phyloP scores from a whole-genome alignment of 1,140 invertebrate genomes.

The Adoxophyes honmai region DNA sequence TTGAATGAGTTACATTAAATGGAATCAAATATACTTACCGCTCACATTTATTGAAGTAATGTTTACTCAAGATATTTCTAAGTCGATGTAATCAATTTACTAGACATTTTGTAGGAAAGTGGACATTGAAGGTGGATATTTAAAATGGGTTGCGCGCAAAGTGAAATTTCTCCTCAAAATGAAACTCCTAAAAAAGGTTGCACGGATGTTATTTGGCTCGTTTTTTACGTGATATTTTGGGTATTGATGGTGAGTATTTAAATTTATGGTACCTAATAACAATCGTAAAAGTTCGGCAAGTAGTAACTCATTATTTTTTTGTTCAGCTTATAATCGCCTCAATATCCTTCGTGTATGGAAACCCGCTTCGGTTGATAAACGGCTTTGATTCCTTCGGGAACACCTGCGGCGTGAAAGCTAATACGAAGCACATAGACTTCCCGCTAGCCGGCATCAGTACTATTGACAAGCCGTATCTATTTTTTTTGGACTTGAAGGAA shows the following conservation, averaged over 20 bases:
- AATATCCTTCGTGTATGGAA: conserved; percentile 93
- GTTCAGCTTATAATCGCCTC: conserved; percentile 89
- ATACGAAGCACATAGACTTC: conserved; percentile 85
- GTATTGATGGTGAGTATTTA: conserved; percentile 87
- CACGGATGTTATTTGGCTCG: conserved; percentile 92
- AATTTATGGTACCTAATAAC: conserved; percentile 3
- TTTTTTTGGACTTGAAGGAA: conserved; percentile 90
- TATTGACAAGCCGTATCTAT: conserved; percentile 87
- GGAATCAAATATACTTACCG: no score
- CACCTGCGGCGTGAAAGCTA: conserved; percentile 91
- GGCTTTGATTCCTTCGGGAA: conserved; percentile 98
- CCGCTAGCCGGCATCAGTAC: conserved; percentile 89
- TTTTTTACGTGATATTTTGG: conserved; percentile 91
- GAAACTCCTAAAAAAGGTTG: conserved; percentile 79
- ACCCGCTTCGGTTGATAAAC: conserved; percentile 91
- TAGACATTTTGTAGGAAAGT: no score
- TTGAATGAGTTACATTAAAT: no score
- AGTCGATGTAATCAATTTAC: no score
- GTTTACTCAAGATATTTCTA: no score
- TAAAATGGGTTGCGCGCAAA: conserved; percentile 67
- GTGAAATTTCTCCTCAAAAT: conserved; percentile 72
- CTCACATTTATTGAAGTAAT: no score
- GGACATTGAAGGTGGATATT: conserved; percentile 6
- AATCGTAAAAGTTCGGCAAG: no score
- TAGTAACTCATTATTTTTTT: conserved; percentile 31